Evolutionary conservation across 2,888 invertebrate genomes (phyloP), one percentile per base, ranked within the genome.

Genomic region (Ochropleura leucogaster): DNA sequence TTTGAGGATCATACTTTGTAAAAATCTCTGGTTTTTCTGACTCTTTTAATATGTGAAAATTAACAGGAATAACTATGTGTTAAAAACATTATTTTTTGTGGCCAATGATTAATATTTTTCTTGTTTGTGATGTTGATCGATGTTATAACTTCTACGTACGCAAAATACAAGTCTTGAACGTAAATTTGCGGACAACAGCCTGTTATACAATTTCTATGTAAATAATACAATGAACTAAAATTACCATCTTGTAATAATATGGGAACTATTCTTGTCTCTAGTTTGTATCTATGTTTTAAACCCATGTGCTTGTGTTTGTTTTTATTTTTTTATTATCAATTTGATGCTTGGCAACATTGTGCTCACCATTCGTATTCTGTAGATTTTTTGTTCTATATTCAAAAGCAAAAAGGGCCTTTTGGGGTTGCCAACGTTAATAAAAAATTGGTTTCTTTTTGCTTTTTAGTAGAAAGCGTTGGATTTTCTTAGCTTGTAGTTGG

Each of bases 301-400:
- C 89, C 89, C 86, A 90, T 95, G 94, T 96, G 96, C 95, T 95
- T 96, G 95, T 96, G 95, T 95, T 94, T 95, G 94, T 95, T 93
- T 92, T 94, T 86, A 67, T 88, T 89, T 93, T n/a, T 94, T 95
- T 96, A 96, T 96, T 96, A 96, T 96, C 96, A 96, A 96, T 96
- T 96, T 94, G 96, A 95, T 92, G 96, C 96, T 96, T 96, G 96
- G 96, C 96, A 96, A 96, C 96, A 96, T 96, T 96, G 96, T 96
- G 96, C 96, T 96, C 96, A 96, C 95, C 85, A 87, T 70, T 68
- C 80, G 87, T 86, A 92, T 90, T 83, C 84, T 90, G 89, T 91
- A 92, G 92, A 89, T 85, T 72, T 30, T 75, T 86, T 80, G 74
- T 86, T 85, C 88, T 85, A 83, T 86, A 86, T 85, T 83, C 89